These are phyloP conservation scores for Tarsius wallacei DNA, from an alignment of 2,797 vertebrate genomes.

Conservation along the genomic window DNA sequence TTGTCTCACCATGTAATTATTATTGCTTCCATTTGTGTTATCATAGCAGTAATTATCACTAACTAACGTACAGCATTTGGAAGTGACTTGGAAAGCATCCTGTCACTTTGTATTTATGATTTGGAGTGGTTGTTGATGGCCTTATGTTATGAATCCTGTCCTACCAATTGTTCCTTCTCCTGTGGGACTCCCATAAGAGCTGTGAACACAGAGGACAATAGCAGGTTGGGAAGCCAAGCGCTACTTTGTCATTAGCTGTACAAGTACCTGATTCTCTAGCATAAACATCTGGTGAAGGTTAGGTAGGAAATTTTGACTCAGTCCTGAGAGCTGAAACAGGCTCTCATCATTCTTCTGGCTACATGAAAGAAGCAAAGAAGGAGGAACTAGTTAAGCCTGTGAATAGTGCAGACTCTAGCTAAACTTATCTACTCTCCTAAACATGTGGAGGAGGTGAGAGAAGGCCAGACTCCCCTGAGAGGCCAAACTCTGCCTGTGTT, in stretches of 20 bases:
- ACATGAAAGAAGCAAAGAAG: too few relatives aligned
- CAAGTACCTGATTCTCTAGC: background rate
- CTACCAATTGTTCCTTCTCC: background rate
- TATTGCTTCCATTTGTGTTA: constrained; percentile 63
- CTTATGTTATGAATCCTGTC: background rate
- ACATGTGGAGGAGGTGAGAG: background rate
- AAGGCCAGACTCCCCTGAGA: background rate
- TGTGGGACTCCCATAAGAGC: background rate
- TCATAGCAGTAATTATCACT: constrained; percentile 62
- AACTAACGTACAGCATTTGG: constrained; percentile 63
- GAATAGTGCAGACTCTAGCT: background rate
- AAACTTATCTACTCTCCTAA: background rate
- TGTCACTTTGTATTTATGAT: constrained; percentile 48
- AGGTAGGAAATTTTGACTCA: background rate
- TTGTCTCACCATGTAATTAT: constrained; percentile 66
- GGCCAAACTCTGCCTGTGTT: too few relatives aligned
- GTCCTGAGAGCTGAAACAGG: background rate
- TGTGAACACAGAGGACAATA: background rate
- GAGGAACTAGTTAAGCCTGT: background rate
- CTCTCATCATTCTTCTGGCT: background rate
- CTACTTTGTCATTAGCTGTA: background rate
- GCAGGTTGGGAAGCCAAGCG: background rate
- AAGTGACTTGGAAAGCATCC: constrained; percentile 66
- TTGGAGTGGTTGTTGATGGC: constrained; percentile 6
- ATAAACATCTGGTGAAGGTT: background rate